These are phyloP conservation scores for Cotesia glomerata DNA, from an alignment of 1,140 invertebrate species.

Conservation along the genomic window DNA sequence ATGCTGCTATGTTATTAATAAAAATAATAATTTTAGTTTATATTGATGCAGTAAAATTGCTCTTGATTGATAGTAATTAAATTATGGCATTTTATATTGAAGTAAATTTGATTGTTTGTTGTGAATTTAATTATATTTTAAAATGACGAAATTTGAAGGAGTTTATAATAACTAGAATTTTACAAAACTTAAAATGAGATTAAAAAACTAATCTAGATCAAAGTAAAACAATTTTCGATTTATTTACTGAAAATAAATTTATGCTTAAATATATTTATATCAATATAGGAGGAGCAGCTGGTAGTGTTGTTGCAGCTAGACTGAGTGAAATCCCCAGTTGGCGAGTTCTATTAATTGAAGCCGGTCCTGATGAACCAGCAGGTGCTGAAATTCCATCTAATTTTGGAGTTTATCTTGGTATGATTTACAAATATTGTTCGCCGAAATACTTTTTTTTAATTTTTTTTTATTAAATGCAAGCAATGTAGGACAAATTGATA, in stretches of 20 bases:
- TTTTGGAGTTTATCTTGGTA: conserved; percentile 43
- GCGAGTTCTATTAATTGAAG: conserved; percentile 66
- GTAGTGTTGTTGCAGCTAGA: conserved; percentile 55
- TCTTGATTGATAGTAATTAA: not conserved
- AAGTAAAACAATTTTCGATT: no score
- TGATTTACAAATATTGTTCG: no score
- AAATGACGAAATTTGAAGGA: no score
- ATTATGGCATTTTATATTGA: not conserved
- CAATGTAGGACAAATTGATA: no score
- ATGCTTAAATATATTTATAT: not conserved
- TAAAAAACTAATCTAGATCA: no score
- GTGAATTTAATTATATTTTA: no score
- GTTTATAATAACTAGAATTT: no score
- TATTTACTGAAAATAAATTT: no score
- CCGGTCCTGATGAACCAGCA: conserved; percentile 61
- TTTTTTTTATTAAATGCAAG: no score
- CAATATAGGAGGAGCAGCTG: conserved; percentile 53
- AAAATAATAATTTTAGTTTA: not conserved
- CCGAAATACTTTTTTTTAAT: no score
- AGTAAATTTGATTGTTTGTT: no score
- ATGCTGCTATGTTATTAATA: not conserved
- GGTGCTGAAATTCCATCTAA: conserved; percentile 51
- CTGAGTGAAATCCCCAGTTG: conserved; percentile 56
- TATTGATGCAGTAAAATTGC: not conserved
- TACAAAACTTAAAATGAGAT: no score